Evolutionary conservation across 2,888 invertebrate species (phyloP).

Genomic region (Platycheirus albimanus): DNA sequence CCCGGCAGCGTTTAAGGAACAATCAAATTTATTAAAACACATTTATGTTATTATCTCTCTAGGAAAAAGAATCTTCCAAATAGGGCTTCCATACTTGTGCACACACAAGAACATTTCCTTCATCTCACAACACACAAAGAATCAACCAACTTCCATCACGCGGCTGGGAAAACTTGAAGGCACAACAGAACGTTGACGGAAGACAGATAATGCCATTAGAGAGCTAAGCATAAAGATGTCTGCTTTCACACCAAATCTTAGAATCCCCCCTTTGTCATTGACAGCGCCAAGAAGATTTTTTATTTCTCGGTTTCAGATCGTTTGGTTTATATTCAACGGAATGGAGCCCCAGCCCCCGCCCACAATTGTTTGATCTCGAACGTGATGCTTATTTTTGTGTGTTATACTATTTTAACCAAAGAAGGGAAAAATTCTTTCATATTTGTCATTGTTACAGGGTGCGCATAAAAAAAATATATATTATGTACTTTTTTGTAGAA

Average conservation of each 20-base stretch:
- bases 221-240: slow-evolving; percentile 34
- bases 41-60: slow-evolving; percentile 54
- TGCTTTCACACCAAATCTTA: slow-evolving; percentile 24
- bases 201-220: slow-evolving; percentile 36
- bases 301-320: background rate
- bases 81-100: background rate
- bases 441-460: slow-evolving; percentile 9
- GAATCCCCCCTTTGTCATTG: slow-evolving; percentile 44
- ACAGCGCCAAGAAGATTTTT: slow-evolving; percentile 3
- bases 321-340: background rate
- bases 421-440: background rate
- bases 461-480: background rate
- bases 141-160: background rate
- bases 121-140: background rate
- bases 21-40: slow-evolving; percentile 61
- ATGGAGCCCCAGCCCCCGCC: background rate
- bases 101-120: slow-evolving; percentile 5
- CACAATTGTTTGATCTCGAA: background rate
- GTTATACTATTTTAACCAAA: background rate
- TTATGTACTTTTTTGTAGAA: background rate
- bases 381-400: background rate
- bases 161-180: background rate
- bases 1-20: slow-evolving; percentile 27
- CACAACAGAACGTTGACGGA: slow-evolving; percentile 16
- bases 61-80: background rate